These are phyloP conservation scores for Trissolcus basalis DNA, from an alignment of 1,140 invertebrate species.

Conservation along the genomic window DNA sequence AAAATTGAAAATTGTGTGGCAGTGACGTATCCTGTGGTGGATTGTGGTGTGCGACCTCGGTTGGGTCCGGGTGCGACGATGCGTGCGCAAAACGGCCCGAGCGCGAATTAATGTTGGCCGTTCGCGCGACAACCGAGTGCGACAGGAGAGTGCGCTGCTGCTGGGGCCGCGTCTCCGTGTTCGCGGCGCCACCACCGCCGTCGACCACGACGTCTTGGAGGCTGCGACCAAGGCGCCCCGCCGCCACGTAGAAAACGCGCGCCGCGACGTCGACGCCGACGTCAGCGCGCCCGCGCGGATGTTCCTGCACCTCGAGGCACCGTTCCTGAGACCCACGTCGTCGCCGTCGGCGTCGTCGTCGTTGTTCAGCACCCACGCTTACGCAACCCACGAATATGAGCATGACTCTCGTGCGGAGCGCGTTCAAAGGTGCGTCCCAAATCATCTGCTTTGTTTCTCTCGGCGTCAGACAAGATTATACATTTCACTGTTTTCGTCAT, in stretches of 20 bases:
- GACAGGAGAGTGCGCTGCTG: slow-evolving; percentile 34
- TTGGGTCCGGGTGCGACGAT: slow-evolving; percentile 32
- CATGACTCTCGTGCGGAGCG: slow-evolving; percentile 75
- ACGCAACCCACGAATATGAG: slow-evolving; percentile 72
- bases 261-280: slow-evolving; percentile 44
- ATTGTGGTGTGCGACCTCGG: slow-evolving; percentile 16
- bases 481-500: too few relatives aligned
- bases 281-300: slow-evolving; percentile 48
- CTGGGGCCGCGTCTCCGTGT: slow-evolving; percentile 21
- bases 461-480: too few relatives aligned
- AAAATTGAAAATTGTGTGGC: slow-evolving; percentile 6
- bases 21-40: slow-evolving; percentile 16
- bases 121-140: slow-evolving; percentile 13
- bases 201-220: slow-evolving; percentile 19
- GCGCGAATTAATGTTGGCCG: slow-evolving; percentile 49
- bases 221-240: slow-evolving; percentile 13
- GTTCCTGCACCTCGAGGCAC: slow-evolving; percentile 15
- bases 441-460: neutral
- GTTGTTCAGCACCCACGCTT: slow-evolving; percentile 49
- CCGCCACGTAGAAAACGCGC: slow-evolving; percentile 35
- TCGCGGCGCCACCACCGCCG: slow-evolving; percentile 38
- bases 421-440: slow-evolving; percentile 69
- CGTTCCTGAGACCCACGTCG: slow-evolving; percentile 33
- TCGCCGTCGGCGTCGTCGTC: slow-evolving; percentile 42
- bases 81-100: too few relatives aligned